Evolutionary conservation across 2,888 invertebrate species (phyloP), one percentile per base, ranked within the genome.

Genomic region (Ophraella communa): DNA sequence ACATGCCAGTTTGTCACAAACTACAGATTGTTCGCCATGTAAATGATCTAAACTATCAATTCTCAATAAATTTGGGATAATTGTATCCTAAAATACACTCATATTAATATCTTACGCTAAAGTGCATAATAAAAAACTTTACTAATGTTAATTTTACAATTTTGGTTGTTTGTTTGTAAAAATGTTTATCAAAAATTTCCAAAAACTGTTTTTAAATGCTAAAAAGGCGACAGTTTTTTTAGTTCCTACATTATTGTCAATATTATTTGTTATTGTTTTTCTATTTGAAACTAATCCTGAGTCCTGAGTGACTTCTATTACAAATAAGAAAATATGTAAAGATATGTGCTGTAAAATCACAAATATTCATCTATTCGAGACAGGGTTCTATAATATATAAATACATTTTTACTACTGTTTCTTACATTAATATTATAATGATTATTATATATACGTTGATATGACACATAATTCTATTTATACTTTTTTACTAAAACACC

Each of bases 241-340:
- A 54, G 49, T 54, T 65, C 30, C 47, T 54, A 20, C 27, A 65
- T 65, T 65, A 65, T 65, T 62, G 62, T 65, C 62, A 61, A 30
- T 54, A 30, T 35, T 49, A 20, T 27, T 21, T 56, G n/a, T n/a
- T n/a, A n/a, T n/a, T n/a, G n/a, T n/a, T n/a, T n/a, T n/a, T n/a
- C n/a, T n/a, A n/a, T n/a, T n/a, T 39, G 27, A 10, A 62, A 33
- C 39, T 63, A 57, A 52, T 57, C 45, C 51, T 56, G 51, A 56
- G 18, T 57, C 45, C 51, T 56, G 51, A 56, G 18, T 2, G 23
- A 14, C 21, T 20, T n/a, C 30, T 18, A 56, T 17, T 56, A 44
- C 4, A 27, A 30, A 39, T 57, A 23, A 47, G 11, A 49, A 49
- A 47, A 49, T 49, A 35, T 49, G 14, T 51, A 5, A 4, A 11